phyloP scores from a whole-genome alignment of 2,797 vertebrate genomes.

The Myotis myotis region DNA sequence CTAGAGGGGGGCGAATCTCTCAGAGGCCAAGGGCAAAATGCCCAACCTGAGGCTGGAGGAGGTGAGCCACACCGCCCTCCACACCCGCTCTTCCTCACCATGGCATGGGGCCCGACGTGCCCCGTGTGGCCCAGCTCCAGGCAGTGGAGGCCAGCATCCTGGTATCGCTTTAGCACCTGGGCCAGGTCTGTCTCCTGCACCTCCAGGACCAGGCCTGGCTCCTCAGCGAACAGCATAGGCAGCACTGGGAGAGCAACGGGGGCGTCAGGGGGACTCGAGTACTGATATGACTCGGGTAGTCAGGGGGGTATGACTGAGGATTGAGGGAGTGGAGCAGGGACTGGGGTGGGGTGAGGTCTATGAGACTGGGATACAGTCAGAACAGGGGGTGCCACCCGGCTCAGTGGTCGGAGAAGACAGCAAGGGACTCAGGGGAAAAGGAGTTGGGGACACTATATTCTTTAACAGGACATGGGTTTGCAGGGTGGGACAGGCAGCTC shows the following conservation, averaged over 20 bases:
- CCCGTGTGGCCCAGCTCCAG: slow-evolving; percentile 87
- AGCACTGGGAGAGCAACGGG: slow-evolving; percentile 80
- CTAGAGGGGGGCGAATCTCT: slow-evolving; percentile 73
- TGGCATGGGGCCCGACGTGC: slow-evolving; percentile 86
- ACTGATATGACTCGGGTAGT: not conserved
- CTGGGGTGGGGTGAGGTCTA: not conserved
- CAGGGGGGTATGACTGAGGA: accelerated
- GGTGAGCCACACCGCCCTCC: not conserved
- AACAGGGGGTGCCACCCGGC: not conserved
- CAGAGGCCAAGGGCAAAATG: not conserved
- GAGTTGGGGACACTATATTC: not conserved
- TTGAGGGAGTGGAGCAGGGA: not conserved
- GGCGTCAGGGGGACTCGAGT: not conserved
- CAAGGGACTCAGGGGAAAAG: not conserved
- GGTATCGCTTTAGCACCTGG: slow-evolving; percentile 84
- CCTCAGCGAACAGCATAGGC: slow-evolving; percentile 92
- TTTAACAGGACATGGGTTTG: not conserved
- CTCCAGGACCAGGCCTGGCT: slow-evolving; percentile 92
- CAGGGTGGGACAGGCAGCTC: not conserved
- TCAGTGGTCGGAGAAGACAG: not conserved
- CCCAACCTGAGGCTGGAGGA: not conserved
- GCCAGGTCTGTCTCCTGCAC: slow-evolving; percentile 80
- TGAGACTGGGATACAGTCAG: not conserved
- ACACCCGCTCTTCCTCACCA: slow-evolving; percentile 80
- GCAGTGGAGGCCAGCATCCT: slow-evolving; percentile 85